These are phyloP conservation scores for Otis tarda DNA, from an alignment of 2,113 vertebrate species.

Conservation along the genomic window DNA sequence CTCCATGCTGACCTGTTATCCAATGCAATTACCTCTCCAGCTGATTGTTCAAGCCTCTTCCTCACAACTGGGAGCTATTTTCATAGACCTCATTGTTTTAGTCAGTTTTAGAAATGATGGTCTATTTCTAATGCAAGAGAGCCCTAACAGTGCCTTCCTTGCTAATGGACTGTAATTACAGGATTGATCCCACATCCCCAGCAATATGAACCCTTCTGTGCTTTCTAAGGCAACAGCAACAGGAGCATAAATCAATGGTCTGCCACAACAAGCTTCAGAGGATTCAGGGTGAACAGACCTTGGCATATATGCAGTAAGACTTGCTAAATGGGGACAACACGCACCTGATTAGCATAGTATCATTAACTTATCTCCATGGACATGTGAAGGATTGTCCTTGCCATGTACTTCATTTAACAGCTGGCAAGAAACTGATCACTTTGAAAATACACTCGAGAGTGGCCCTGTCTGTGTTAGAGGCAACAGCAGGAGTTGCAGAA, in stretches of 20 bases:
- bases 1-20: constrained; percentile 8
- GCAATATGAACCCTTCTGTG: constrained; percentile 41
- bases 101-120: constrained; percentile 53
- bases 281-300: constrained; percentile 12
- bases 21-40: constrained; percentile 33
- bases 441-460: constrained; percentile 28
- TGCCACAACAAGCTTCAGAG: constrained; percentile 4
- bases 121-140: constrained; percentile 57
- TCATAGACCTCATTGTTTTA: constrained; percentile 46
- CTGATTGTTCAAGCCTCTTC: constrained; percentile 8
- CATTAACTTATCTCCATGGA: constrained; percentile 7
- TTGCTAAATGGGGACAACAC: not conserved
- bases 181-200: constrained; percentile 53
- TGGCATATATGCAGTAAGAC: not conserved
- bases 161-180: constrained; percentile 66
- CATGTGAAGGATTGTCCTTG: constrained; percentile 9
- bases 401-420: constrained; percentile 37
- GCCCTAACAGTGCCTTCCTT: constrained; percentile 29
- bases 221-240: constrained; percentile 36
- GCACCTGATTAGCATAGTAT: constrained; percentile 7
- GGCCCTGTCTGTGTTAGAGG: not conserved
- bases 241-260: constrained; percentile 40
- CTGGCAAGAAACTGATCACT: constrained; percentile 44
- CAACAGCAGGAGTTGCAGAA: constrained; percentile 36
- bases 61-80: constrained; percentile 46